Evolutionary conservation across 2,888 invertebrate species (phyloP).

Genomic region (Phragmatobia fuliginosa): DNA sequence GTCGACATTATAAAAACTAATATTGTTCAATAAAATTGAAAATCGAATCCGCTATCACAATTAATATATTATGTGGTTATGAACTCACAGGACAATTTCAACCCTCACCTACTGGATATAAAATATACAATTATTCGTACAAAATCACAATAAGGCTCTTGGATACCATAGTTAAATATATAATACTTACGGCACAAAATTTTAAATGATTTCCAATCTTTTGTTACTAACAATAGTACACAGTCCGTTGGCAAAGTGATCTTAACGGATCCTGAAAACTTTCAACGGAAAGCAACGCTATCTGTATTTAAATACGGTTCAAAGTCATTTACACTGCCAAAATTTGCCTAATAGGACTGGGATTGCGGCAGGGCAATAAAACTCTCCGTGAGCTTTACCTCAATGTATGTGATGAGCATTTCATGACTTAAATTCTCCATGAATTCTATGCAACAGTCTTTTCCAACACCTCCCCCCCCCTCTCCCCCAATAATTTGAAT

Average conservation of each 20-base stretch:
- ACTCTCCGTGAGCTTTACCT: not conserved
- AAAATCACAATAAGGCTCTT: not conserved
- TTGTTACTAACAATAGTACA: not conserved
- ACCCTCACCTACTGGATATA: not conserved
- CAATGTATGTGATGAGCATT: slow-evolving; percentile 40
- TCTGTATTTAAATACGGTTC: not conserved
- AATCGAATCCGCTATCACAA: slow-evolving; percentile 40
- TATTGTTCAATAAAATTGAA: slow-evolving; percentile 37
- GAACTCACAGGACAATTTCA: not conserved
- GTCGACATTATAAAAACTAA: slow-evolving; percentile 64
- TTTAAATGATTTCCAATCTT: not conserved
- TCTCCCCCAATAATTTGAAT: slow-evolving; percentile 13
- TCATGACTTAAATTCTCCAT: slow-evolving; percentile 20
- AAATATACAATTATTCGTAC: not conserved
- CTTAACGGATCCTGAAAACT: not conserved
- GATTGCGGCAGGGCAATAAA: not conserved
- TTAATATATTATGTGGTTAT: not conserved
- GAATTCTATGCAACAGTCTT: slow-evolving; percentile 24
- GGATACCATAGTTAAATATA: not conserved
- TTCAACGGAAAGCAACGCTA: not conserved
- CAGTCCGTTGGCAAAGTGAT: not conserved
- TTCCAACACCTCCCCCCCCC: slow-evolving; percentile 14
- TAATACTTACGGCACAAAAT: not conserved
- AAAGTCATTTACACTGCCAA: not conserved
- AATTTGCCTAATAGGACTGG: not conserved